phyloP scores from a whole-genome alignment of 2,888 invertebrate genomes.

The Leucoma salicis region DNA sequence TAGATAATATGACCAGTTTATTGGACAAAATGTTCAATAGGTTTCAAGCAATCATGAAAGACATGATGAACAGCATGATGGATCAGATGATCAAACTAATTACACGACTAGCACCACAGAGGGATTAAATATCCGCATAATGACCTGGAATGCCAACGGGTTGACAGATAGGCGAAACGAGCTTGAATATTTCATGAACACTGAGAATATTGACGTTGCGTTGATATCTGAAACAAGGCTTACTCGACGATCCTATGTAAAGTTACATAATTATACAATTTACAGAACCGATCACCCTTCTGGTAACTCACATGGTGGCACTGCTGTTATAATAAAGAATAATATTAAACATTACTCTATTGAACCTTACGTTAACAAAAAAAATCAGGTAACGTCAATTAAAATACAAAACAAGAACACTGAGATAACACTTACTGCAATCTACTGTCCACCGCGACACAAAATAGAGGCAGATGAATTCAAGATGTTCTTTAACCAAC shows the following conservation, averaged over 20 bases:
- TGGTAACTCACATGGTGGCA: slow-evolving; percentile 1
- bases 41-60: slow-evolving; percentile 7
- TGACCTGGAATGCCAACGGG: slow-evolving; percentile 2
- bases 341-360: not conserved
- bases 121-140: not conserved
- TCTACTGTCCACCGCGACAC: slow-evolving; percentile 1
- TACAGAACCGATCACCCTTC: not conserved
- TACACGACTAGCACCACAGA: not conserved
- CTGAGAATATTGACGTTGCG: not conserved
- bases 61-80: slow-evolving; percentile 3
- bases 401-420: not conserved
- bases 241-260: not conserved
- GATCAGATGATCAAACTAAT: not conserved
- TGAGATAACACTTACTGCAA: not conserved
- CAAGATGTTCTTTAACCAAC: no score
- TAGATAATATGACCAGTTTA: not conserved
- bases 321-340: not conserved
- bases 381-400: slow-evolving; percentile 1
- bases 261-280: not conserved
- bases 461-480: not conserved
- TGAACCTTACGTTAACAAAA: not conserved
- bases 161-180: not conserved
- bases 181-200: not conserved
- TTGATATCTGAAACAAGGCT: not conserved
- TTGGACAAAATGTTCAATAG: slow-evolving; percentile 2